phyloP scores from a whole-genome alignment of 2,113 vertebrate genomes.

The Gymnorhina tibicen region DNA sequence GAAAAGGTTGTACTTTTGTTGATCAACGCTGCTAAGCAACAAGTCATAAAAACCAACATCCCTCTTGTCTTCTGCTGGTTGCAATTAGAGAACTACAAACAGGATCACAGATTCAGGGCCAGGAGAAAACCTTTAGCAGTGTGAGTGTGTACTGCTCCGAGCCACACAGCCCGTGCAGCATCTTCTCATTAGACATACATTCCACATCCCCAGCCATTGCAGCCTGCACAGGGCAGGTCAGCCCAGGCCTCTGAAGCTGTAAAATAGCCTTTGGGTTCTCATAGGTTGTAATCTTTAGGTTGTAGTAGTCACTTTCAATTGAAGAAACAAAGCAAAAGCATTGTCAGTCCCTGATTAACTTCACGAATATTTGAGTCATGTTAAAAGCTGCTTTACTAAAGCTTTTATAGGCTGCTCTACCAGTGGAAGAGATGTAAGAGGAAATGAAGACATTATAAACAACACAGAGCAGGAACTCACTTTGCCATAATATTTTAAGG shows the following conservation, averaged over 20 bases:
- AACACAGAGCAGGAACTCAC: neutral
- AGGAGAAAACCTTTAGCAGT: neutral
- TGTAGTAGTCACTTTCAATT: neutral
- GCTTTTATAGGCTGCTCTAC: neutral
- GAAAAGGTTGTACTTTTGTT: slow-evolving; percentile 32
- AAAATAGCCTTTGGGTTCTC: neutral
- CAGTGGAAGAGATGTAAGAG: neutral
- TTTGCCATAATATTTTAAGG: neutral
- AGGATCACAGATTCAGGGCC: neutral
- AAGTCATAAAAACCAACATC: slow-evolving; percentile 11
- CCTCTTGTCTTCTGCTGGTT: neutral
- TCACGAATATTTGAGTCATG: neutral
- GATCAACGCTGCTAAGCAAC: slow-evolving; percentile 73
- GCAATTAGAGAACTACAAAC: slow-evolving; percentile 27
- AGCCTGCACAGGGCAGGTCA: neutral
- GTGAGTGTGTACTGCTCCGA: neutral
- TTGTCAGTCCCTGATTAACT: neutral
- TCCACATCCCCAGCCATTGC: neutral
- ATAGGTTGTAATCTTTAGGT: neutral
- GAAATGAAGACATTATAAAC: neutral
- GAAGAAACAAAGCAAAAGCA: neutral
- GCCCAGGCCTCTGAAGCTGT: neutral
- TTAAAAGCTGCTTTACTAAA: neutral
- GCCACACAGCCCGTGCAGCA: neutral
- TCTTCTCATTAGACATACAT: neutral